Evolutionary conservation across 2,113 vertebrate species (phyloP).

Genomic region (Leucosticte australis): DNA sequence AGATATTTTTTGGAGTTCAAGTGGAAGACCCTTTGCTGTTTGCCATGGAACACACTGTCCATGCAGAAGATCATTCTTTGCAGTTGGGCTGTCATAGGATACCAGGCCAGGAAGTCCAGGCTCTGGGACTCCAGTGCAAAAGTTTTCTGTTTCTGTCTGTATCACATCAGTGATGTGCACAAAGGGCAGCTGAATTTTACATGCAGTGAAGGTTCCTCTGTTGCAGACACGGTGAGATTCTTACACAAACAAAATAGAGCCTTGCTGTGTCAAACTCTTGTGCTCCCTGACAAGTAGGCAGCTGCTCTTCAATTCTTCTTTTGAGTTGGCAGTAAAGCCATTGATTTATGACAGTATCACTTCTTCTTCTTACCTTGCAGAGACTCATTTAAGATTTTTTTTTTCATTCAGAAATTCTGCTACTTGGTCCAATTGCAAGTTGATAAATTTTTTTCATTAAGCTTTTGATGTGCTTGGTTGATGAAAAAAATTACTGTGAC

Average conservation of each 20-base stretch:
- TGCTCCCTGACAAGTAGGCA: not conserved
- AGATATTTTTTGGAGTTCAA: not conserved
- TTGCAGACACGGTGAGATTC: fast-evolving
- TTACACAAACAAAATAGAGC: not conserved
- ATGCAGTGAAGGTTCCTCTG: not conserved
- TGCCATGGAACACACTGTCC: not conserved
- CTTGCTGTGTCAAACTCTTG: not conserved
- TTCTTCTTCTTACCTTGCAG: not conserved
- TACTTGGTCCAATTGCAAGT: not conserved
- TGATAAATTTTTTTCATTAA: not conserved
- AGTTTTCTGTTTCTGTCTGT: not conserved
- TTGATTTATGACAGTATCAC: not conserved
- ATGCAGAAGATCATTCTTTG: not conserved
- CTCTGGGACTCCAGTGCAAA: not conserved
- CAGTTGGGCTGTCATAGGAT: not conserved
- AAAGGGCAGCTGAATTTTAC: not conserved
- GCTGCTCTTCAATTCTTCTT: not conserved
- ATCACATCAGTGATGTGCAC: not conserved
- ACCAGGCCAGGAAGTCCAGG: not conserved
- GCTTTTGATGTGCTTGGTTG: not conserved
- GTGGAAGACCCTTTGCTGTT: not conserved
- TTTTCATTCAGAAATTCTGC: not conserved
- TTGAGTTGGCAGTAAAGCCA: not conserved
- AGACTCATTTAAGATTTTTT: not conserved
- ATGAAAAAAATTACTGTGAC: not conserved